Evolutionary conservation across 2,888 invertebrate genomes (phyloP).

Genomic region (Hirudinaria manillensis): DNA sequence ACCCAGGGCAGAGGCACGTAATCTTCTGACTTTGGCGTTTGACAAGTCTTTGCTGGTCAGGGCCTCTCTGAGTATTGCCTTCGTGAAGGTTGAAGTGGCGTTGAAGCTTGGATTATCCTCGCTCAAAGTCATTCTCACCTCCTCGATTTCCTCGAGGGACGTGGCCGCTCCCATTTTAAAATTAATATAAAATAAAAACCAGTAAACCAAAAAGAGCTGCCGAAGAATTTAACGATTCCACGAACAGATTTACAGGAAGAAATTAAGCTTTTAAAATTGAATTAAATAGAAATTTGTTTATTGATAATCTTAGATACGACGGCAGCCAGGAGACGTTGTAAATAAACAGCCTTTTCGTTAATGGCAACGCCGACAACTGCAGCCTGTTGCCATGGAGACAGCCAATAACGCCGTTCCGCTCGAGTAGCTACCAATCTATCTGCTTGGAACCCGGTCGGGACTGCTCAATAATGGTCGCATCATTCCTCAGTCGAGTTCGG

Average conservation of each 20-base stretch:
- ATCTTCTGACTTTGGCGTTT: conserved; percentile 33
- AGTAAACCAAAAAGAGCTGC: no score
- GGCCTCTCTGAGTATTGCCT: conserved; percentile 34
- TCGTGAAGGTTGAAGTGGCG: conserved; percentile 1
- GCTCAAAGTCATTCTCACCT: background rate
- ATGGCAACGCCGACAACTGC: background rate
- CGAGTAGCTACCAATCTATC: conserved; percentile 4
- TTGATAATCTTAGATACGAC: background rate
- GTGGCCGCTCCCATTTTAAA: conserved; percentile 33
- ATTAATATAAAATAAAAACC: no score
- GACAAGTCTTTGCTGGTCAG: conserved; percentile 40
- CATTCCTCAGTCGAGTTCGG: no score
- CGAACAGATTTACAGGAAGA: no score
- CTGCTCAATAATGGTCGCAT: no score
- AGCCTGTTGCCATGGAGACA: conserved; percentile 7
- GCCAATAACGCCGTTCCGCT: conserved; percentile 15
- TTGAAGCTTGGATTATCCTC: background rate
- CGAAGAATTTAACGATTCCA: no score
- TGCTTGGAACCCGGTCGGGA: no score
- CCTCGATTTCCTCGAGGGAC: conserved; percentile 26
- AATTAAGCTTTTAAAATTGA: no score
- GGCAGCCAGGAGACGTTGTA: background rate
- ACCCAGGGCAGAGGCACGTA: conserved; percentile 41
- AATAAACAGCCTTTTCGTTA: background rate
- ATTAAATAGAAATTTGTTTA: no score